These are phyloP conservation scores for Rhagophthalmus giganteus DNA, from an alignment of 2,888 invertebrate genomes.

Conservation along the genomic window DNA sequence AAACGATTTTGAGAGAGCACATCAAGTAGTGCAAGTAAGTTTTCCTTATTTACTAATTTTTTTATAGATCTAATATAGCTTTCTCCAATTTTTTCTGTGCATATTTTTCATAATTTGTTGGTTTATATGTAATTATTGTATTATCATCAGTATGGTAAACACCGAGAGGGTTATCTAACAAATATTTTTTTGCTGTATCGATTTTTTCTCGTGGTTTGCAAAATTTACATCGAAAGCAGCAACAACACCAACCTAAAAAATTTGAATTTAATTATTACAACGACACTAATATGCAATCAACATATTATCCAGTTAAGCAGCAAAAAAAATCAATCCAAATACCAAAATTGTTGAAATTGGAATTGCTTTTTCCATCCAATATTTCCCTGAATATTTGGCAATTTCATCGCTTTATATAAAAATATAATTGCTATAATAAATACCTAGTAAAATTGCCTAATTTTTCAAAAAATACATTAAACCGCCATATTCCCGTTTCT, in stretches of 20 bases:
- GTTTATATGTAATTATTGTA: conserved; percentile 55
- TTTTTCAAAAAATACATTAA: too few relatives aligned
- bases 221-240: conserved; percentile 60
- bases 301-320: too few relatives aligned
- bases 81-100: conserved; percentile 62
- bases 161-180: conserved; percentile 63
- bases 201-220: conserved; percentile 62
- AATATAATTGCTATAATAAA: too few relatives aligned
- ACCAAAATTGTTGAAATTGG: too few relatives aligned
- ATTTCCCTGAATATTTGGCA: too few relatives aligned
- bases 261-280: background rate
- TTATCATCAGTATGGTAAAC: conserved; percentile 52
- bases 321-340: too few relatives aligned
- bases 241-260: conserved; percentile 65
- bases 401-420: too few relatives aligned
- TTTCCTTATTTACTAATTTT: too few relatives aligned
- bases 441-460: too few relatives aligned
- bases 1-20: conserved; percentile 72
- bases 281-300: background rate
- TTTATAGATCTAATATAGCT: conserved; percentile 59
- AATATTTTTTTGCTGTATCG: conserved; percentile 60
- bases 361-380: too few relatives aligned
- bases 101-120: conserved; percentile 61
- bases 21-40: conserved; percentile 78
- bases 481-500: too few relatives aligned